phyloP scores from a whole-genome alignment of 64 coral and sea anemone species.

The Montipora sp. region DNA sequence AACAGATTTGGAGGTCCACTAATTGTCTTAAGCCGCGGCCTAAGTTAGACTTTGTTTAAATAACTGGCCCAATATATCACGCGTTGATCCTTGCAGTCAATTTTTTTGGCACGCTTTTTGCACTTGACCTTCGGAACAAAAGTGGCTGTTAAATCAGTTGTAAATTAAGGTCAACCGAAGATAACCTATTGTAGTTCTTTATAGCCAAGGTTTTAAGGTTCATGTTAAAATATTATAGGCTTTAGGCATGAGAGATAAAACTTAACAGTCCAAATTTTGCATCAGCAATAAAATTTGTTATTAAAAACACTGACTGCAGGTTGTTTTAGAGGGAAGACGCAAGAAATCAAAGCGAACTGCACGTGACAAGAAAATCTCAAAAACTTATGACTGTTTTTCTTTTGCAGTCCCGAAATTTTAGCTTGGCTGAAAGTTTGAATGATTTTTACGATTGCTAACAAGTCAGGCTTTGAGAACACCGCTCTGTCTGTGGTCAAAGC shows the following conservation, averaged over 20 bases:
- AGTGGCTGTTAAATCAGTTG: slow-evolving; percentile 1
- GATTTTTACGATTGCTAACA: too few relatives aligned
- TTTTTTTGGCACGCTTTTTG: neutral
- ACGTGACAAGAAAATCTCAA: too few relatives aligned
- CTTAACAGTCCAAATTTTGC: neutral
- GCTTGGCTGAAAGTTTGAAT: too few relatives aligned
- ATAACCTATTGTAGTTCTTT: neutral
- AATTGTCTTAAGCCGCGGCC: too few relatives aligned
- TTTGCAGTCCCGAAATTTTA: too few relatives aligned
- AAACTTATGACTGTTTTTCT: too few relatives aligned
- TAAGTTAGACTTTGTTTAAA: too few relatives aligned
- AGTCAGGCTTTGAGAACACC: too few relatives aligned
- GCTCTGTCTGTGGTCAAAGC: too few relatives aligned
- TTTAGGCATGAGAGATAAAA: neutral
- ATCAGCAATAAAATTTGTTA: neutral
- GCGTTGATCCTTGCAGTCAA: neutral
- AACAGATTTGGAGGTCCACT: too few relatives aligned
- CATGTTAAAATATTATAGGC: neutral
- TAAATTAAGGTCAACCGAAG: neutral
- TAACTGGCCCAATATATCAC: neutral
- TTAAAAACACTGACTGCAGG: neutral
- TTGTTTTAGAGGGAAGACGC: neutral
- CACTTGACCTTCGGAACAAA: slow-evolving; percentile 8
- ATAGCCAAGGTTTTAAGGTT: neutral
- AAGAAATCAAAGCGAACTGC: too few relatives aligned